phyloP scores from a whole-genome alignment of 1,140 invertebrate genomes.

The Leptopilina boulardi region DNA sequence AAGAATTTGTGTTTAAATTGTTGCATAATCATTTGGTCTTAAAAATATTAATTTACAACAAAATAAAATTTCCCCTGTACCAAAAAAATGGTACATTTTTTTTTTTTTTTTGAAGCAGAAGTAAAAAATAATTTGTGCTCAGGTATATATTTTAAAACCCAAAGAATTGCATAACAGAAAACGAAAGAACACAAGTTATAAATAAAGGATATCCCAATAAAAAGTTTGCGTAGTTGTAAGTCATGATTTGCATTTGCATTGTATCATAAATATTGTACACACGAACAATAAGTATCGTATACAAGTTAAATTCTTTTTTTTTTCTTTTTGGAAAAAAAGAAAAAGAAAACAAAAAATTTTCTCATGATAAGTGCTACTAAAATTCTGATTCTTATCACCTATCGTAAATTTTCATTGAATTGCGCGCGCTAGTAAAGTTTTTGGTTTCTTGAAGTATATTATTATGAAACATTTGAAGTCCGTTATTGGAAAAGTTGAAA shows the following conservation, averaged over 20 bases:
- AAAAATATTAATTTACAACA: no score
- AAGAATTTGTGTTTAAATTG: no score
- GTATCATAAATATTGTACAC: background rate
- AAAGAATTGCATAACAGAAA: background rate
- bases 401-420: background rate
- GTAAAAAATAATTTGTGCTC: background rate
- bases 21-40: no score
- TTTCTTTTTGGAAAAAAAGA: no score
- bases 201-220: slow-evolving; percentile 10
- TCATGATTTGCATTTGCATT: slow-evolving; percentile 10
- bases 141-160: background rate
- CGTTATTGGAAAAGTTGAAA: no score
- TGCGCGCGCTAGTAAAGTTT: background rate
- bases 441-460: no score
- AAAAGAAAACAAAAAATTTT: slow-evolving; percentile 4
- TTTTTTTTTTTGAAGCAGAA: no score
- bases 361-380: slow-evolving; percentile 9
- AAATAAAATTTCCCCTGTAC: no score
- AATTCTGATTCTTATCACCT: slow-evolving; percentile 10
- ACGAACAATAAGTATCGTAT: background rate
- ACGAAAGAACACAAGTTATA: background rate
- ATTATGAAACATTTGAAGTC: no score
- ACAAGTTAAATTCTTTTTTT: slow-evolving; percentile 1
- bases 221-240: background rate
- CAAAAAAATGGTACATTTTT: background rate